Evolutionary conservation across 2,888 invertebrate species (phyloP).

Genomic region (Leptinotarsa tumamoca): DNA sequence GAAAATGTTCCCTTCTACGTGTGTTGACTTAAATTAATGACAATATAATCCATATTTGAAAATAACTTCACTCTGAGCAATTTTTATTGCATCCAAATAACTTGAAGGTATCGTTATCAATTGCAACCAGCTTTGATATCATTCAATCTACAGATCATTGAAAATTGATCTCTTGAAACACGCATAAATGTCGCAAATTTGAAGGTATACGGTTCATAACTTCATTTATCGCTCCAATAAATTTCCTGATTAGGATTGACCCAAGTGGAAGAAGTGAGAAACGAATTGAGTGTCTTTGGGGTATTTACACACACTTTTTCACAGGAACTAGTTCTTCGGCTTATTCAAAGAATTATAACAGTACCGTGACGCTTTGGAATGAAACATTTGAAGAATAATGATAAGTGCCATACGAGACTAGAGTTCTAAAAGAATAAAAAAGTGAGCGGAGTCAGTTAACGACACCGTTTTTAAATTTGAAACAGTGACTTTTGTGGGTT

Average conservation of each 20-base stretch:
- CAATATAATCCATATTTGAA: too few relatives aligned
- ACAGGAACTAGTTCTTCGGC: constrained; percentile 24
- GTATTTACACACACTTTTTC: constrained; percentile 18
- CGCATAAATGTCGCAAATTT: neutral
- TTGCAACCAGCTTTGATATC: too few relatives aligned
- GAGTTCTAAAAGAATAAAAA: constrained; percentile 28
- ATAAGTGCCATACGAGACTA: constrained; percentile 33
- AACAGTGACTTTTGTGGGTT: neutral
- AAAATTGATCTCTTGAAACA: neutral
- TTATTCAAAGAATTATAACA: constrained; percentile 40
- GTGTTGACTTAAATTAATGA: too few relatives aligned
- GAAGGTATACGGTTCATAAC: neutral
- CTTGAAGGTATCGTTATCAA: too few relatives aligned
- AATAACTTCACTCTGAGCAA: too few relatives aligned
- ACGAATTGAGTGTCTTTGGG: constrained; percentile 4
- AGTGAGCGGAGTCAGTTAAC: constrained; percentile 12
- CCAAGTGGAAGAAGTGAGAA: constrained; percentile 9
- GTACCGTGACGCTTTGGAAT: constrained; percentile 35
- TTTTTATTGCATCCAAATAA: too few relatives aligned
- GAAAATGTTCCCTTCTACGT: too few relatives aligned
- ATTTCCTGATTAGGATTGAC: neutral
- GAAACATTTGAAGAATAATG: constrained; percentile 36
- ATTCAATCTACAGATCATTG: neutral
- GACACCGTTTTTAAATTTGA: constrained; percentile 18
- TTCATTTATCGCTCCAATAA: constrained; percentile 10